Base-by-base conservation (phyloP, 2,888 invertebrate species). In the Andrena hattorfiana region DNA sequence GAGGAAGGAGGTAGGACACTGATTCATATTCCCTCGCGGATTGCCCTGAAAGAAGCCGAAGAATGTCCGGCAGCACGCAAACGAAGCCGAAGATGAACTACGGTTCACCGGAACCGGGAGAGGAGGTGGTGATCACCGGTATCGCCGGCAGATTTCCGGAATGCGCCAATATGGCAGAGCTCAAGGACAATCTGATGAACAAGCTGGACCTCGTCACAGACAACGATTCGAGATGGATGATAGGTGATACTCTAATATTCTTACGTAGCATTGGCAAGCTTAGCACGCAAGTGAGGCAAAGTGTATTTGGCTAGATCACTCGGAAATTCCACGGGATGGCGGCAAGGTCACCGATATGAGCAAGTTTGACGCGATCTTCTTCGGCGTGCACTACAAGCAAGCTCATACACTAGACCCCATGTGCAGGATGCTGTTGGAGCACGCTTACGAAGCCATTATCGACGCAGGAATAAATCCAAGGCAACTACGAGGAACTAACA, bases 81-180 rank as follows among this genome's bases (percentile, higher is more conserved):
- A 4, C 54, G 28, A 42, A 73, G 10, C 20, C 42, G 51, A 60
- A 35, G 20, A 1, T 56, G 7, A 56, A 23, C 1, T 77, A 68
- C 20, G 66, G 49, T 2, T 1, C 28, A 23, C 64, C 83, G 6
- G 66, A 42, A 28, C 79, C 86, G 1, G 89, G 81, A 0, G 85
- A 89, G 8, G 96, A 96, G 90, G 94, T 97, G 51, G 96, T 96
- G 77, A 95, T 97, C 89, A 94, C 96, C 42, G 97, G 97, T 0
- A 94, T 97, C 13, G 95, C 97, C 0, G 97, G 97, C 0, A 95
- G 96, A 90, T 97, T 97, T 93, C 98, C 98, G 0, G 96, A 97
- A 89, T 97, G 97, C 0, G 96, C 96, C 84, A 97, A 96, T 87
- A 95, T 98, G 74, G 94, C 95, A 67, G 96, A 97, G 86, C 96